phyloP scores from a whole-genome alignment of 2,797 vertebrate genomes.

The Cynodonichthys magdalenae region DNA sequence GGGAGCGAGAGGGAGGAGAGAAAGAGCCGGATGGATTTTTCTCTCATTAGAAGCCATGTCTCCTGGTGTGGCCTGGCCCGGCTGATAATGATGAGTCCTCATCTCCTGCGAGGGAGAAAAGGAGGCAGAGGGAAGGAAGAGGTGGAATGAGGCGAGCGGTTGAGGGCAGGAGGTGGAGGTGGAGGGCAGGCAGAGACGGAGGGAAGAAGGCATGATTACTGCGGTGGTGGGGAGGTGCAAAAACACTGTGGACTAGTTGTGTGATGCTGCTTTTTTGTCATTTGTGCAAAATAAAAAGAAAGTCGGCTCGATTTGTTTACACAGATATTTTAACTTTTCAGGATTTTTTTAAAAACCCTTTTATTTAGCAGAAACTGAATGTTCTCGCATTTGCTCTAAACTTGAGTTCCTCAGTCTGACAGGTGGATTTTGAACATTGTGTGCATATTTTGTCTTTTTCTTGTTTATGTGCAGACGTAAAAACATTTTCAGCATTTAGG shows the following conservation, averaged over 20 bases:
- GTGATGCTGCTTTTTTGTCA: slow-evolving; percentile 19
- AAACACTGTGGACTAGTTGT: slow-evolving; percentile 12
- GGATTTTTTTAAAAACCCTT: neutral
- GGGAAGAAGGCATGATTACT: slow-evolving; percentile 23
- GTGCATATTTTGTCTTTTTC: neutral
- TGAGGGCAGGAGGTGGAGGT: slow-evolving; percentile 52
- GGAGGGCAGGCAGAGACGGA: slow-evolving; percentile 40
- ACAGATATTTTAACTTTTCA: slow-evolving; percentile 1
- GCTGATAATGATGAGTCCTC: slow-evolving; percentile 82
- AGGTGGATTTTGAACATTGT: slow-evolving; percentile 19
- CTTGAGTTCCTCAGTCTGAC: slow-evolving; percentile 5
- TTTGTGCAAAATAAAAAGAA: slow-evolving; percentile 18
- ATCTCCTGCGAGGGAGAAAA: slow-evolving; percentile 60
- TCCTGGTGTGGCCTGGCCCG: slow-evolving; percentile 82
- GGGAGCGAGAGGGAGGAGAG: slow-evolving; percentile 49
- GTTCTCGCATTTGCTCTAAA: slow-evolving; percentile 21
- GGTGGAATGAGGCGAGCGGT: slow-evolving; percentile 50
- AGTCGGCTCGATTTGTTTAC: neutral
- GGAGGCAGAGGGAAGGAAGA: slow-evolving; percentile 36
- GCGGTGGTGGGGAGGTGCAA: slow-evolving; percentile 12
- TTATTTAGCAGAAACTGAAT: slow-evolving; percentile 7
- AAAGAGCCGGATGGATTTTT: slow-evolving; percentile 81
- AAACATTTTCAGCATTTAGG: slow-evolving; percentile 25
- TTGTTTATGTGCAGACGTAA: neutral
- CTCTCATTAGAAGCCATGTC: slow-evolving; percentile 85